Evolutionary conservation across 2,888 invertebrate species (phyloP).

Genomic region (Pristionchus entomophagus): DNA sequence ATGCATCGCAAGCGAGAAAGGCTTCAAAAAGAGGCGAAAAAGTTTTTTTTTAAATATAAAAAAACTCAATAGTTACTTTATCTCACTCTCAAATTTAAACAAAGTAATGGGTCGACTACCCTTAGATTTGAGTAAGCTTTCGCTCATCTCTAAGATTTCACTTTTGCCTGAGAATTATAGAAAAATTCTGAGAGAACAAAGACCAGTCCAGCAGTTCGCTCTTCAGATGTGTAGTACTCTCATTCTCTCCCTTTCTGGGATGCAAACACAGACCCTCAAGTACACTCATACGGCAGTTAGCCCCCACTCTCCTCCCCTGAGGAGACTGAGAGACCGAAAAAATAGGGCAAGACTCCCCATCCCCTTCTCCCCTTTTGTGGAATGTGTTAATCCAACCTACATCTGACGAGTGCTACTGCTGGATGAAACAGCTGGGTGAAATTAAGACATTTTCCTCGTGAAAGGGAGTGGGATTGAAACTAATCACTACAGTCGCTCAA

Average conservation of each 20-base stretch:
- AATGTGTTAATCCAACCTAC: slow-evolving; percentile 48
- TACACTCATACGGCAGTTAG: slow-evolving; percentile 42
- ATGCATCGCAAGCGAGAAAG: too few species aligned
- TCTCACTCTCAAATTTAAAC: too few species aligned
- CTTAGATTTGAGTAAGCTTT: too few species aligned
- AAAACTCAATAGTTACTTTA: too few species aligned
- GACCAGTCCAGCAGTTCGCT: not conserved
- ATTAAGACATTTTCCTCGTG: not conserved
- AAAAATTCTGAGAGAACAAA: not conserved
- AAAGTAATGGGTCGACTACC: too few species aligned
- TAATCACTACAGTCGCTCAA: too few species aligned
- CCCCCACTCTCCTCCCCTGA: not conserved
- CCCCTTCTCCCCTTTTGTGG: not conserved
- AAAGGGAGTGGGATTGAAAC: too few species aligned
- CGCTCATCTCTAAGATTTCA: too few species aligned
- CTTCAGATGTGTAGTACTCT: slow-evolving; percentile 4
- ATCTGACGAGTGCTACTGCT: not conserved
- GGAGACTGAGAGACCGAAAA: not conserved
- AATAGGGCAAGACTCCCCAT: not conserved
- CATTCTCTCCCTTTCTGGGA: not conserved
- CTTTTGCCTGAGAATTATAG: too few species aligned
- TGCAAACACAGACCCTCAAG: slow-evolving; percentile 27
- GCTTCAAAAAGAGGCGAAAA: too few species aligned
- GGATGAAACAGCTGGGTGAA: not conserved
- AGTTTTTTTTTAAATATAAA: too few species aligned